Conservation (phyloP, 2,797 vertebrate species). For the Crypturellus tataupa region DNA sequence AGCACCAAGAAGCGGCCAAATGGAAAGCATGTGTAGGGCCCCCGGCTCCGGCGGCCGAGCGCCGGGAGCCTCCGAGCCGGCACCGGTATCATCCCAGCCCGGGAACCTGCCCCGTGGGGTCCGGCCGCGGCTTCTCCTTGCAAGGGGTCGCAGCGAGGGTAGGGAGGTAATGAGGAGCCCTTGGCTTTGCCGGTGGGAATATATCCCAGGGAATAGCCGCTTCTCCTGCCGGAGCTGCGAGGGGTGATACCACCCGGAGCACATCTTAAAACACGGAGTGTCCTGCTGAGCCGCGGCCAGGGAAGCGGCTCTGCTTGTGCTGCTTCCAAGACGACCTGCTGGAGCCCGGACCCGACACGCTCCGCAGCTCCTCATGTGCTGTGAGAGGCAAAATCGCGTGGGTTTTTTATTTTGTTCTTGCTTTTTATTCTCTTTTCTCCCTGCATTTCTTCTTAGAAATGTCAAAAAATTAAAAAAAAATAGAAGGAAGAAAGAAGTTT, state of each 20-base stretch:
- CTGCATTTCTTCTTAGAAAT: background rate
- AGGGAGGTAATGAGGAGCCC: background rate
- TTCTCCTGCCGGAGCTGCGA: slow-evolving; percentile 22
- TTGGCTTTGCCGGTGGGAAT: background rate
- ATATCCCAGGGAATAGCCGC: background rate
- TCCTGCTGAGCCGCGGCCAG: background rate
- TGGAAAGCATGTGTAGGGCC: background rate
- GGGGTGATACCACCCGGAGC: background rate
- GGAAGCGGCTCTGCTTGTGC: background rate
- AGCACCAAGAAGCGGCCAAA: background rate
- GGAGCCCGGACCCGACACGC: rapidly evolving
- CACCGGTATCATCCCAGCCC: no score
- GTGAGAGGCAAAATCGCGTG: background rate
- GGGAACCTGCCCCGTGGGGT: background rate
- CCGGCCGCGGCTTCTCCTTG: background rate
- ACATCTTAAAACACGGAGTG: background rate
- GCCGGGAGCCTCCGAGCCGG: background rate
- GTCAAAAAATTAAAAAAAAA: background rate
- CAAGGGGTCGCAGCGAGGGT: background rate
- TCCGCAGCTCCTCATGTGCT: background rate
- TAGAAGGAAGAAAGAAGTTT: no score
- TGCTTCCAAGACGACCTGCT: background rate
- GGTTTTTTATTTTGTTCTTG: background rate
- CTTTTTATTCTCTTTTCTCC: background rate
- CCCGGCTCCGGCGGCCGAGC: background rate